These are phyloP conservation scores for Clarias fuscus DNA, from an alignment of 2,797 vertebrate species.

Conservation along the genomic window DNA sequence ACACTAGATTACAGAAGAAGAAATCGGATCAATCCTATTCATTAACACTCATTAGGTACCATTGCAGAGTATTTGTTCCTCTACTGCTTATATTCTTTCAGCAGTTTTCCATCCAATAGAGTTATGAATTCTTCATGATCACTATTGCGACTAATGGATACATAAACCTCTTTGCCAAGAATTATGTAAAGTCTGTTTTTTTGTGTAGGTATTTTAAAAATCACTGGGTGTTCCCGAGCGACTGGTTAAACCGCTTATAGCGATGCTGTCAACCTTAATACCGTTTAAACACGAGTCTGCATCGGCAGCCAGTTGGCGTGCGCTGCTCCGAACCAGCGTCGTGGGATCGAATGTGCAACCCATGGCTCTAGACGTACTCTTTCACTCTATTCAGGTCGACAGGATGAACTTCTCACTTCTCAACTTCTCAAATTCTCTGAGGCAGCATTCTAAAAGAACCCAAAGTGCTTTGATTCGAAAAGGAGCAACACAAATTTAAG, in stretches of 20 bases:
- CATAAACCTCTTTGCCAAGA: not conserved
- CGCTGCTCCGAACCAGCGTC: not conserved
- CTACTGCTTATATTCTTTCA: not conserved
- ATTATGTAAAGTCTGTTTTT: not conserved
- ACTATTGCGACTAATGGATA: not conserved
- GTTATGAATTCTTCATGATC: not conserved
- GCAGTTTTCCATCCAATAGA: not conserved
- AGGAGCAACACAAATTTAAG: not conserved
- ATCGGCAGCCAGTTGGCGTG: not conserved
- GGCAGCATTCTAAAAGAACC: not conserved
- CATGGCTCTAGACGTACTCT: not conserved
- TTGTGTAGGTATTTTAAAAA: not conserved
- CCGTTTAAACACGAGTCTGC: not conserved
- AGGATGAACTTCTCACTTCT: no score
- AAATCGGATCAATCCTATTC: not conserved
- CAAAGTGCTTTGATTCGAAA: constrained; percentile 18
- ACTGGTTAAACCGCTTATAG: not conserved
- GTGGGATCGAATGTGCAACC: not conserved
- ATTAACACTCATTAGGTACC: not conserved
- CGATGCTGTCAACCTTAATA: not conserved
- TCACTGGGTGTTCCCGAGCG: not conserved
- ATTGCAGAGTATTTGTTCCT: not conserved
- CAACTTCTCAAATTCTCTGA: not conserved
- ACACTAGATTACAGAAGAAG: not conserved
- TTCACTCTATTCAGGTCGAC: not conserved